Base-by-base conservation (phyloP, 2,888 invertebrate genomes). In the Phaonia tiefii region DNA sequence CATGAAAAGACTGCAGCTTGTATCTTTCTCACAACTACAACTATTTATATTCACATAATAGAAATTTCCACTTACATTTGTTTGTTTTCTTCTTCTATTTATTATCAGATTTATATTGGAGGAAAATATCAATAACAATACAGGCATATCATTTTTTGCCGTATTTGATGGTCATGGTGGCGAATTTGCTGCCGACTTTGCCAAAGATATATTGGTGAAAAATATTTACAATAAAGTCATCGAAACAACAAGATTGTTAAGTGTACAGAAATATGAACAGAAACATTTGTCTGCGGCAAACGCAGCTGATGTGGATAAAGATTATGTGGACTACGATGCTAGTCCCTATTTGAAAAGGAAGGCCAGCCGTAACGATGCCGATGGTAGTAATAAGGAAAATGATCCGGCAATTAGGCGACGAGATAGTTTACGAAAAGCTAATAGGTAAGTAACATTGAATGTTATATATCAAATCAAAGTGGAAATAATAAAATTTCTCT, bases 161-260 rank as follows among this genome's bases (percentile, higher is more conserved):
- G 95, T 98, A 84, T 98, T 98, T 90, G 98, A 98, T 91, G 98
- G 98, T 0, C 98, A 98, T 90, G 98, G 98, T 67, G 98, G 98
- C 49, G 97, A 98, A 92, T 96, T 96, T 92, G 98, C 98, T 69
- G 97, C 98, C 20, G 96, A 98, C 89, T 98, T 96, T 91, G 97
- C 97, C 69, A 95, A 96, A 89, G 97, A 97, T 86, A 95, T 96
- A 85, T 92, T 98, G 17, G 94, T 97, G 83, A 95, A 95, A 88
- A 96, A 94, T 88, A 92, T 97, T 67, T 94, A 93, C 86, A 94
- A 94, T 87, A 96, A 95, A 91, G 93, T 96, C 58, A 92, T 94
- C 31, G 95, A 95, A 88, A 91, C 96, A 72, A 94, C 94, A 90
- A 93, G 94, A 86, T 91, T 94, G 83, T 92, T 94, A 84, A 92